phyloP scores from a whole-genome alignment of 2,888 invertebrate species.

The Drosophila paramelanica region DNA sequence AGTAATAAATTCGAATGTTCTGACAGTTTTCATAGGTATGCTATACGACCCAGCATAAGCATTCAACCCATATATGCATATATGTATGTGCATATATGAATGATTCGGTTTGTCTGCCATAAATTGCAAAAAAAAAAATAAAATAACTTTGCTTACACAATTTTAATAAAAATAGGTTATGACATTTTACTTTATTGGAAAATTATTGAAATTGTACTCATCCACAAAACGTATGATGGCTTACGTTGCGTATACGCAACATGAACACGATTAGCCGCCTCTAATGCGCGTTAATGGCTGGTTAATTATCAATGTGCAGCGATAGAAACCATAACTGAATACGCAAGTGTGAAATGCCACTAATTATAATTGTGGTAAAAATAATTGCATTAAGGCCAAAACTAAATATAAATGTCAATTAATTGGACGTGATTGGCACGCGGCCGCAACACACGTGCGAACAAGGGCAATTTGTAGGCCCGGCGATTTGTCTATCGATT shows the following conservation, averaged over 20 bases:
- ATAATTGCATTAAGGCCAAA: constrained; percentile 58
- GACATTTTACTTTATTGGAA: constrained; percentile 37
- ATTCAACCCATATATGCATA: neutral
- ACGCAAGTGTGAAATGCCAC: constrained; percentile 54
- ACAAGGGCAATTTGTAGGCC: neutral
- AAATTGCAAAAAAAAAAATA: constrained; percentile 54
- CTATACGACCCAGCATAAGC: neutral
- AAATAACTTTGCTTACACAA: constrained; percentile 28
- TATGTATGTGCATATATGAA: constrained; percentile 7
- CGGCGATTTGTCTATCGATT: constrained; percentile 2
- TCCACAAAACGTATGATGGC: neutral
- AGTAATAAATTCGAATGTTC: constrained; percentile 68
- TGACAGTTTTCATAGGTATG: constrained; percentile 29
- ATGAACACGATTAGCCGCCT: neutral
- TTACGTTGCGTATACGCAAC: neutral
- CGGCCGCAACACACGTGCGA: constrained; percentile 31
- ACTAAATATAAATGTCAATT: constrained; percentile 67
- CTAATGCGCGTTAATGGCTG: constrained; percentile 39
- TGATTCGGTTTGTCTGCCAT: constrained; percentile 24
- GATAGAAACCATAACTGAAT: constrained; percentile 43
- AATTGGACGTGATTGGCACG: constrained; percentile 60
- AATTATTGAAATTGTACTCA: constrained; percentile 12
- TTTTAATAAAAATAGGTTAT: constrained; percentile 33
- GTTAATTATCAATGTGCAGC: constrained; percentile 54
- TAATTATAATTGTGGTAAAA: constrained; percentile 73